Evolutionary conservation across 92 coral and sea anemone genomes (phyloP).

Genomic region (Plumapathes pennacea): DNA sequence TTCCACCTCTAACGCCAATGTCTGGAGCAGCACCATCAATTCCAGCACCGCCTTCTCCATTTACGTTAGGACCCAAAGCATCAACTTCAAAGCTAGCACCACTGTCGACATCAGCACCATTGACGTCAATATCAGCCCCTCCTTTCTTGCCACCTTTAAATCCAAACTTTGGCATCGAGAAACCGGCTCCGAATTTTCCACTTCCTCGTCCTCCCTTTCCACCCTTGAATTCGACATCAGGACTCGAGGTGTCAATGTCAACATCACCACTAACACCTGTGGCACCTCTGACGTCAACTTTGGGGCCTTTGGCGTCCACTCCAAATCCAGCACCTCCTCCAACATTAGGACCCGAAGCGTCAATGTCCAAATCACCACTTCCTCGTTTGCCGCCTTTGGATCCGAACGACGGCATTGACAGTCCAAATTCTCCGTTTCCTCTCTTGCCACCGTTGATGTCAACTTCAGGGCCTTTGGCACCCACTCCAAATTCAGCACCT

Average conservation of each 20-base stretch:
- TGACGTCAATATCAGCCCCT: background rate
- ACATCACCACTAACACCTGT: no score
- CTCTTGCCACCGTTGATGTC: constrained; percentile 7
- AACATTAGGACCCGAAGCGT: background rate
- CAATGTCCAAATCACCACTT: background rate
- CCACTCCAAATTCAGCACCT: background rate
- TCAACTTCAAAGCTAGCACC: background rate
- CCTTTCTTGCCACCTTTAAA: background rate
- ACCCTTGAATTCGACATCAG: background rate
- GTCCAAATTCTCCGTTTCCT: no score
- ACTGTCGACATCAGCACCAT: constrained; percentile 10
- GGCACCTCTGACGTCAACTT: no score
- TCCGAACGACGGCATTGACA: no score
- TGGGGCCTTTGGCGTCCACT: background rate
- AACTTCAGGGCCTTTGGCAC: constrained; percentile 5
- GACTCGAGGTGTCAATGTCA: background rate
- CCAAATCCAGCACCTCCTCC: background rate
- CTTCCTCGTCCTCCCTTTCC: background rate
- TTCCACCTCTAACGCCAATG: no score
- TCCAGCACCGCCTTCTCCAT: no score
- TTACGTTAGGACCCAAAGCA: no score
- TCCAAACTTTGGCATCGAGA: constrained; percentile 11
- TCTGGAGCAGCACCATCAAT: no score
- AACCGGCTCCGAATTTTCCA: constrained; percentile 3
- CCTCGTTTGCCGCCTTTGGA: no score